Conservation (phyloP, 2,797 vertebrate species). For the Halcyon chelicuti region DNA sequence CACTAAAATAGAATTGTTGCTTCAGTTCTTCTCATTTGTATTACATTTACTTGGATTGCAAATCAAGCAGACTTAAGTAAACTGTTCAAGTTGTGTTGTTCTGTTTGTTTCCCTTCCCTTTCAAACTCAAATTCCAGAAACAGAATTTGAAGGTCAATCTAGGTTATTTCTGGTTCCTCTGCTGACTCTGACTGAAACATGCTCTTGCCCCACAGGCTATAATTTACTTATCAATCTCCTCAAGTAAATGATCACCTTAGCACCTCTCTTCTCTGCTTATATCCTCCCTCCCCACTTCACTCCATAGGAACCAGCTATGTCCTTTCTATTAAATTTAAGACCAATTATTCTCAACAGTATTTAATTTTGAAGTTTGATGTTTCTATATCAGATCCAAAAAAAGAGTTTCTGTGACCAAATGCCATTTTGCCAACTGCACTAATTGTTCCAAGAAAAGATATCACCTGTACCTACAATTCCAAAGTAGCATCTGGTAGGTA, state of each 20-base stretch:
- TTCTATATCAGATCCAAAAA: not conserved
- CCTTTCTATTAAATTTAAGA: not conserved
- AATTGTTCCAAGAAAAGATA: not conserved
- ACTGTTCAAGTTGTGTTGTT: not conserved
- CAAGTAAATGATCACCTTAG: not conserved
- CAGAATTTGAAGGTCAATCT: not conserved
- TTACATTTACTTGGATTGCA: not conserved
- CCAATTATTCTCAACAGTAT: not conserved
- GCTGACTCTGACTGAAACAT: not conserved
- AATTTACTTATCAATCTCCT: not conserved
- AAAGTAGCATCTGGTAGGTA: not conserved
- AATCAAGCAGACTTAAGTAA: not conserved
- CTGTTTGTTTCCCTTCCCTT: not conserved
- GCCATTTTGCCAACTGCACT: not conserved
- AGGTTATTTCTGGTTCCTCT: not conserved
- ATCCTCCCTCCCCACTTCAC: not conserved
- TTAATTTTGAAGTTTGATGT: not conserved
- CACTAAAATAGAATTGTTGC: not conserved
- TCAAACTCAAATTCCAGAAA: not conserved
- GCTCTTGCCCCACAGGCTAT: not conserved
- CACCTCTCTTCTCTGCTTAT: not conserved
- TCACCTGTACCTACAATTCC: not conserved
- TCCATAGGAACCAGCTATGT: not conserved
- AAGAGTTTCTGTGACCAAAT: not conserved
- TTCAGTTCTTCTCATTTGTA: not conserved